Evolutionary conservation across 2,888 invertebrate genomes (phyloP).

Genomic region (Exocentrus adspersus): DNA sequence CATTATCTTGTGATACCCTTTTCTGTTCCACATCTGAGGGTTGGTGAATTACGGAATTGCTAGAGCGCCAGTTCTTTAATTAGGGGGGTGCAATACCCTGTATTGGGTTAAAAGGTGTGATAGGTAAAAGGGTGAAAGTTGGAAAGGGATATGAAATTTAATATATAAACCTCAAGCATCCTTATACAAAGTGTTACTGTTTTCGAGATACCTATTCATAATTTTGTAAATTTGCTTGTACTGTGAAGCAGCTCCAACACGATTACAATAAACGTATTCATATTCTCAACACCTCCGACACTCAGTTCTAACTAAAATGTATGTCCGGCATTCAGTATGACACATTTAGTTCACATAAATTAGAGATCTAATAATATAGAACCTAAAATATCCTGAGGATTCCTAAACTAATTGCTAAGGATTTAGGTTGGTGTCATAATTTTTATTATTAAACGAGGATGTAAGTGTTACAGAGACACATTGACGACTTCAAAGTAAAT

Average conservation of each 20-base stretch:
- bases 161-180: too few species aligned
- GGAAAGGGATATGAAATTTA: not conserved
- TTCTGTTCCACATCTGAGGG: too few species aligned
- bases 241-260: too few species aligned
- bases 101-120: too few species aligned
- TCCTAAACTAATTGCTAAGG: conserved; percentile 6
- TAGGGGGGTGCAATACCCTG: too few species aligned
- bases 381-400: conserved; percentile 2
- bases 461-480: conserved; percentile 16
- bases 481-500: conserved; percentile 25
- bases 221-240: too few species aligned
- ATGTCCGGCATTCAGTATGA: not conserved
- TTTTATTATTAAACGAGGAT: conserved; percentile 20
- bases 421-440: conserved; percentile 24
- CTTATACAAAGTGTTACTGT: too few species aligned
- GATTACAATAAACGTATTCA: not conserved
- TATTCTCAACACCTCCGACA: not conserved
- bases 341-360: conserved; percentile 1
- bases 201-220: too few species aligned
- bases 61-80: too few species aligned
- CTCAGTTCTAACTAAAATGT: not conserved
- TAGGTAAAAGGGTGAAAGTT: not conserved
- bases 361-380: not conserved
- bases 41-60: too few species aligned
- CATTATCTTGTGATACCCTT: too few species aligned